A percentile compares a stretch with the other conserved stretches of the same genome.
Evolutionary conservation across 30 jellyfish, hydroid and myxozoan genomes (phyloP).

Genomic region (Calvadosia cruxmelitensis): DNA sequence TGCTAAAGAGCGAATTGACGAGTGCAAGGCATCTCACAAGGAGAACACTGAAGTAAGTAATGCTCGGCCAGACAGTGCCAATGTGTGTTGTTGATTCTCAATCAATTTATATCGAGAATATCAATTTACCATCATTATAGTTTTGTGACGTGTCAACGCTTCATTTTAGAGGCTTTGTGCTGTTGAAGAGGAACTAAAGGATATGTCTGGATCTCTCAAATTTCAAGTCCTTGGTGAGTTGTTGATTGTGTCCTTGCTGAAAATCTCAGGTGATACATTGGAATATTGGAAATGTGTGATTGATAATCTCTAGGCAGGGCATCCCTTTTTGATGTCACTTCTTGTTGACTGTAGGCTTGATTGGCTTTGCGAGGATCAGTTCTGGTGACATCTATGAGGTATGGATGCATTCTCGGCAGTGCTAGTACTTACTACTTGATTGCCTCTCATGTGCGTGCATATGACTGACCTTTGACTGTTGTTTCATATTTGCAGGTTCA

Average conservation of each 20-base stretch:
- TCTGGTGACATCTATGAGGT: conserved; percentile 71
- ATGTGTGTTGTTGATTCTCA: background rate
- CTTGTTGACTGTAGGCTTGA: conserved; percentile 31
- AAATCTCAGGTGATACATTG: background rate
- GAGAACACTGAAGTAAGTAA: conserved; percentile 28
- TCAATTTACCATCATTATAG: too few species aligned
- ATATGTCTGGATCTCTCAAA: conserved; percentile 47
- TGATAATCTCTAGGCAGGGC: too few species aligned
- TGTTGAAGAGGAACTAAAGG: conserved; percentile 46
- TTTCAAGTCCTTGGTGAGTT: conserved; percentile 43
- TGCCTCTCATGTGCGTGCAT: too few species aligned
- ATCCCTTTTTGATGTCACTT: too few species aligned
- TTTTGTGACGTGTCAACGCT: background rate
- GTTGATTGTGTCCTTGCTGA: background rate
- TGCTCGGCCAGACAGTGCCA: background rate
- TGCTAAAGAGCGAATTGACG: conserved; percentile 34
- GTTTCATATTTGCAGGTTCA: conserved; percentile 43
- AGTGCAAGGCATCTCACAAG: conserved; percentile 26
- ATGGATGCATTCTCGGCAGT: background rate
- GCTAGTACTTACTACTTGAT: background rate
- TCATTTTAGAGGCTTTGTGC: conserved; percentile 45
- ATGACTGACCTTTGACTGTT: too few species aligned
- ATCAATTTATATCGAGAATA: too few species aligned
- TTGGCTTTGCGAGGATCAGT: conserved; percentile 69
- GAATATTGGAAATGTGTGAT: too few species aligned